These are phyloP conservation scores for Lymantria dispar DNA, from an alignment of 2,888 invertebrate genomes.

Conservation along the genomic window DNA sequence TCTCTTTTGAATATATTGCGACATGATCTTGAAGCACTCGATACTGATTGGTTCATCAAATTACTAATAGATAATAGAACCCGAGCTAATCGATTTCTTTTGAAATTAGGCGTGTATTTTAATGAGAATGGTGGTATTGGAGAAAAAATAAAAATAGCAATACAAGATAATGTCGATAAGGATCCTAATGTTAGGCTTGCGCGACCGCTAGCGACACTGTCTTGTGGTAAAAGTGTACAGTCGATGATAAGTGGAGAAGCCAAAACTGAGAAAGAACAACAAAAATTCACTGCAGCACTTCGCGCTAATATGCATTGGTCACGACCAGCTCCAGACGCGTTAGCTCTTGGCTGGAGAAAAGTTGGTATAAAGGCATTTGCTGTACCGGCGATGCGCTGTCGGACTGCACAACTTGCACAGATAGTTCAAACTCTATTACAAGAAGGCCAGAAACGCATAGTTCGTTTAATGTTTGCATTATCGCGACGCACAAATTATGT, in stretches of 20 bases:
- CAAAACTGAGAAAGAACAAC: conserved; percentile 6
- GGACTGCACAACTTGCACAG: conserved; percentile 25
- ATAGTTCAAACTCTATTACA: conserved; percentile 33
- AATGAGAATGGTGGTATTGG: conserved; percentile 47
- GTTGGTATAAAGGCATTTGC: conserved; percentile 52
- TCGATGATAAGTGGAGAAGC: conserved; percentile 22
- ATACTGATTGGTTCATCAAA: conserved; percentile 30
- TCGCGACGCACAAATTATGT: conserved; percentile 33
- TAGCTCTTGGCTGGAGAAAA: conserved; percentile 38
- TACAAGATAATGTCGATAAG: conserved; percentile 9
- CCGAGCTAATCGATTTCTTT: conserved; percentile 40
- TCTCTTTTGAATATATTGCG: conserved; percentile 56
- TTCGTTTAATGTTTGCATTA: conserved; percentile 41
- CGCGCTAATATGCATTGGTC: conserved; percentile 46
- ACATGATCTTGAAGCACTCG: conserved; percentile 43
- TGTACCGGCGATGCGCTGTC: conserved; percentile 42
- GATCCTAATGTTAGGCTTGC: conserved; percentile 12
- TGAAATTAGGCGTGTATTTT: conserved; percentile 51
- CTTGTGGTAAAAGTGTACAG: conserved; percentile 17
- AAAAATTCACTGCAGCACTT: conserved; percentile 36
- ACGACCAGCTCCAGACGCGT: conserved; percentile 41
- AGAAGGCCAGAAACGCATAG: conserved; percentile 36
- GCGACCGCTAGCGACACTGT: conserved; percentile 20
- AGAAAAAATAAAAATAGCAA: conserved; percentile 20
- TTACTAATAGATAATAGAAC: conserved; percentile 20